Conservation (phyloP, 2,113 vertebrate genomes). For the Megaceryle torquata region DNA sequence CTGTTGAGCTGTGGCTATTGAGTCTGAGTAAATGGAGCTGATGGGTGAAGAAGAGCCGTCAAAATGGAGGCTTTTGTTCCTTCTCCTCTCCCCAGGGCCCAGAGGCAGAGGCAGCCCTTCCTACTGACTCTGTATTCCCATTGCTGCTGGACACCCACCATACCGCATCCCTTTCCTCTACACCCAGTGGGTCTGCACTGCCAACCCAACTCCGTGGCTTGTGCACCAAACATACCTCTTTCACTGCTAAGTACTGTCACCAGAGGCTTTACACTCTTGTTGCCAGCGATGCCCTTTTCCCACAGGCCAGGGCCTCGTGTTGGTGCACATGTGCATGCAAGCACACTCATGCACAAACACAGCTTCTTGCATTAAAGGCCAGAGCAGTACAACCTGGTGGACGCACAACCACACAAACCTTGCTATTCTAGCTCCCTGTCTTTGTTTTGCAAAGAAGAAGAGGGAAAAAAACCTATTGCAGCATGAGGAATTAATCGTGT, state of each 20-base stretch:
- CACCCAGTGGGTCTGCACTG: rapidly evolving
- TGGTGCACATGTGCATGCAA: rapidly evolving
- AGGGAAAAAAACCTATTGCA: not conserved
- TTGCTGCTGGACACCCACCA: rapidly evolving
- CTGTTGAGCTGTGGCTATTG: slow-evolving; percentile 74
- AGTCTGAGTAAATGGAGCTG: slow-evolving; percentile 80
- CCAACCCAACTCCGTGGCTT: not conserved
- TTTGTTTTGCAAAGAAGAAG: not conserved
- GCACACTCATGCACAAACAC: rapidly evolving
- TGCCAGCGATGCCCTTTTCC: not conserved
- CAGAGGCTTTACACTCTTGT: rapidly evolving
- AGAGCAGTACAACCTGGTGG: not conserved
- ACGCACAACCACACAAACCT: no score
- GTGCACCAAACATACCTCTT: not conserved
- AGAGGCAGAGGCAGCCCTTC: not conserved
- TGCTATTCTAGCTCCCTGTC: rapidly evolving
- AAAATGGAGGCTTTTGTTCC: slow-evolving; percentile 77
- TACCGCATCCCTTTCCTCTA: rapidly evolving
- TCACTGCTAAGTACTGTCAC: rapidly evolving
- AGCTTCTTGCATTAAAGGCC: not conserved
- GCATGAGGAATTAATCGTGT: not conserved
- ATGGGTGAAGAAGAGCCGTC: slow-evolving; percentile 72
- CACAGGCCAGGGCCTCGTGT: not conserved
- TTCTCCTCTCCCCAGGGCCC: slow-evolving; percentile 11
- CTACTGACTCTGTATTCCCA: not conserved